These are phyloP conservation scores for Drosophila basisetae DNA, from an alignment of 2,888 invertebrate species.

Conservation along the genomic window DNA sequence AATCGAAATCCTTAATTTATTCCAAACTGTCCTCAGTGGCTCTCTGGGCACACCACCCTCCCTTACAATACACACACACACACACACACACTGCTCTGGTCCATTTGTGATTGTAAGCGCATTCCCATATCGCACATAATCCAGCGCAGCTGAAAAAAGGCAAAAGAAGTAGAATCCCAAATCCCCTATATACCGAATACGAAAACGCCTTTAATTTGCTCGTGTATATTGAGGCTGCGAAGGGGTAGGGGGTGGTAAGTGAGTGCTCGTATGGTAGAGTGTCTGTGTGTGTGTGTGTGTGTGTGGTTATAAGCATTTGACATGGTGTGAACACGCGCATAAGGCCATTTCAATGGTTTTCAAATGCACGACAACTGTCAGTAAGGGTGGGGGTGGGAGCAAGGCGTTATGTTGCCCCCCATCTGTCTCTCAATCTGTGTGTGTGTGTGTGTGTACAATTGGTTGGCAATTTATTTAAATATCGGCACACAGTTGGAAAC, in stretches of 20 bases:
- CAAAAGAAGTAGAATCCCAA: constrained; percentile 35
- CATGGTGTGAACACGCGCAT: constrained; percentile 78
- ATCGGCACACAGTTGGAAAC: constrained; percentile 79
- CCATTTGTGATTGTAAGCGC: constrained; percentile 46
- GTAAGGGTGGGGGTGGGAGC: constrained; percentile 3
- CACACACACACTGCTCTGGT: constrained; percentile 14
- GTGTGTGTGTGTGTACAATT: constrained; percentile 62
- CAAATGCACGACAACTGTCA: constrained; percentile 45
- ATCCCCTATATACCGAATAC: constrained; percentile 52
- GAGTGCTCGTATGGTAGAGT: background rate
- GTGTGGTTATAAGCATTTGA: constrained; percentile 65
- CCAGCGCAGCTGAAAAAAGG: constrained; percentile 48
- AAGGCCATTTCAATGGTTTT: constrained; percentile 65
- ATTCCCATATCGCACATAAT: constrained; percentile 60
- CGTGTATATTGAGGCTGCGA: constrained; percentile 41
- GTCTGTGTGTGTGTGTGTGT: constrained; percentile 27
- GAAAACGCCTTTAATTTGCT: constrained; percentile 72
- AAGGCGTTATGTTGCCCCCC: constrained; percentile 10
- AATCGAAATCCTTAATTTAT: constrained; percentile 11
- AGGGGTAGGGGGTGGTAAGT: constrained; percentile 2
- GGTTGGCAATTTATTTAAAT: constrained; percentile 80
- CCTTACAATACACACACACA: constrained; percentile 12
- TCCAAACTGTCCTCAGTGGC: constrained; percentile 24
- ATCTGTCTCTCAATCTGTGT: constrained; percentile 27
- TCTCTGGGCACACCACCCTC: constrained; percentile 3